Base-by-base conservation (phyloP, 2,888 invertebrate genomes). In the Rhabditophanes sp. region DNA sequence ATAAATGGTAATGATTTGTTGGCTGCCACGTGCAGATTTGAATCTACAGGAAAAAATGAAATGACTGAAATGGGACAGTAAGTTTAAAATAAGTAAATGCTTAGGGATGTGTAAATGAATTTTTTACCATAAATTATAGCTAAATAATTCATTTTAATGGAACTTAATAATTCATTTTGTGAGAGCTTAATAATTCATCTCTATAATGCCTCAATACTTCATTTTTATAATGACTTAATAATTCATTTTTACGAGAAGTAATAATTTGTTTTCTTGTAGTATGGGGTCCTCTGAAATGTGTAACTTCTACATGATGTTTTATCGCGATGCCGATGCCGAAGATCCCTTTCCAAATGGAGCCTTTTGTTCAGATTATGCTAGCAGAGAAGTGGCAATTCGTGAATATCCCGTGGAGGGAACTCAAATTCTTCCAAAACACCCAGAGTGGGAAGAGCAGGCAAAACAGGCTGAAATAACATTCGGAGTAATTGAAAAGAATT, bases 1-100 rank as follows among this genome's bases (percentile, higher is more conserved):
- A 67, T 75, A 9, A 57, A 66, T 15, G 66, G 66, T 15, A 67
- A 65, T 19, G 74, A 75, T 46, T 51, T 64, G 29, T 48, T 72
- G 62, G 69, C 70, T 28, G 73, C 73, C 1, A 65, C 72, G 16
- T 75, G 75, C 49, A 71, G 73, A 15, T 75, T 68, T 53, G 68
- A 72, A 45, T 71, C 74, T 1, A 64, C 64, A 11, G 61, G 62
- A 15, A 65, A 66, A 41, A 50, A 61, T 35, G 52, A 58, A 21
- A 32, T 26, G 9, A 70, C 70, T 6, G 37, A 53, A 15, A 68
- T 74, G 46, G 73, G 73, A 72, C n/a, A n/a, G n/a, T n/a, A n/a
- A n/a, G n/a, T n/a, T n/a, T n/a, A n/a, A n/a, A n/a, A n/a, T n/a
- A n/a, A n/a, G n/a, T n/a, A n/a, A n/a, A n/a, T n/a, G n/a, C n/a